A percentile compares a stretch with the other conserved stretches of the same genome.
Conservation (phyloP, 2,797 vertebrate species). For the Sebastes miniatus region DNA sequence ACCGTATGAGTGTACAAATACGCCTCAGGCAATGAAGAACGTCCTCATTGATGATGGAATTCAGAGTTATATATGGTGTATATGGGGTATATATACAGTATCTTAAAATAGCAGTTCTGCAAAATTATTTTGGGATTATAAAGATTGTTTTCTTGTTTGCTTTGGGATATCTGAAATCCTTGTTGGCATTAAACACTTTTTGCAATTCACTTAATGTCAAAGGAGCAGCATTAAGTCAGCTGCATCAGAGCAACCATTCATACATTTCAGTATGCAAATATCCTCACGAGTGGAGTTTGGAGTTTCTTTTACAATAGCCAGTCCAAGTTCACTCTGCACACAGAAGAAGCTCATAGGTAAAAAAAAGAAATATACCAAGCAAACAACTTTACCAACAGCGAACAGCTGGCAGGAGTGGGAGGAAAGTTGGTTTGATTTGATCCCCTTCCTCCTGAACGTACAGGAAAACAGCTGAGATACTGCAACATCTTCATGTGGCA, state of each 20-base stretch:
- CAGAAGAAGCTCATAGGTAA: neutral
- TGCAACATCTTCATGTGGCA: neutral
- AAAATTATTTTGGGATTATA: slow-evolving; percentile 65
- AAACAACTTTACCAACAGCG: neutral
- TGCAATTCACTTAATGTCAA: slow-evolving; percentile 60
- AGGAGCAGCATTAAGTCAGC: slow-evolving; percentile 40
- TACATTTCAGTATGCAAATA: slow-evolving; percentile 58
- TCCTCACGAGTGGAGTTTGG: slow-evolving; percentile 15
- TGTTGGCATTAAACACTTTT: slow-evolving; percentile 55
- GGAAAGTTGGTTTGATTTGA: neutral
- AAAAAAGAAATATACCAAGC: neutral
- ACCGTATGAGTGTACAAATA: slow-evolving; percentile 1
- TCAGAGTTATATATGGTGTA: neutral
- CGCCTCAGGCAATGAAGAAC: slow-evolving; percentile 13
- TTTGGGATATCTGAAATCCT: slow-evolving; percentile 70
- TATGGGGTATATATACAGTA: neutral
- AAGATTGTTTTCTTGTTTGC: slow-evolving; percentile 66
- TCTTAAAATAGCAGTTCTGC: slow-evolving; percentile 51
- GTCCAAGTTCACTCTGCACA: slow-evolving; percentile 23
- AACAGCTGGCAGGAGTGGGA: neutral
- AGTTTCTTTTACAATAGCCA: slow-evolving; percentile 26
- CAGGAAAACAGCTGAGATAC: neutral
- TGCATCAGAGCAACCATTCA: slow-evolving; percentile 37
- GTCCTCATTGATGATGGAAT: slow-evolving; percentile 4
- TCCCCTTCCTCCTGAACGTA: neutral